Percentiles rank a stretch among this genome's conserved stretches.
phyloP scores from a whole-genome alignment of 2,888 invertebrate species.

The Automeris io region DNA sequence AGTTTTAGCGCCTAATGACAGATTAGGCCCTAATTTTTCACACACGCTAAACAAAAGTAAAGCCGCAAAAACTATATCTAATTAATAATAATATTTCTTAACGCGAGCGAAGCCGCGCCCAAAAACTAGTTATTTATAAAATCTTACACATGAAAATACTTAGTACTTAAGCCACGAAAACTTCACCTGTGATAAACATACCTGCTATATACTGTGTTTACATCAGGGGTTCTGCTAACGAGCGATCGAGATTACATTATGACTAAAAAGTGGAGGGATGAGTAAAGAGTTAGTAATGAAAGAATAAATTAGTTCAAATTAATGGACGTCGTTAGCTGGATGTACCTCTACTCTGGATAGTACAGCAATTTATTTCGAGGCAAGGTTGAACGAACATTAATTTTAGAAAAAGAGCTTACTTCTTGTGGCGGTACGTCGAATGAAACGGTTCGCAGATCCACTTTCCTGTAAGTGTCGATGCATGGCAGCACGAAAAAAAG shows the following conservation, averaged over 20 bases:
- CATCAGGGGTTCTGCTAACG: no score
- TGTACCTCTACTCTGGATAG: not conserved
- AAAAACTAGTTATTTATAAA: no score
- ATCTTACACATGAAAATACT: no score
- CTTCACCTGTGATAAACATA: no score
- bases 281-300: conserved; percentile 1
- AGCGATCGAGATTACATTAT: not conserved
- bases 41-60: no score
- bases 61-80: no score
- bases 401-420: conserved; percentile 64
- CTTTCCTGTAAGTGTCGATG: conserved; percentile 93
- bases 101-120: no score
- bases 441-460: conserved; percentile 94
- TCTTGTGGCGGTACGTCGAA: conserved; percentile 98
- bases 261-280: conserved; percentile 1
- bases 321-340: not conserved
- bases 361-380: not conserved
- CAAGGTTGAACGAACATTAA: not conserved
- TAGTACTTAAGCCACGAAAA: no score
- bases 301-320: conserved; percentile 1
- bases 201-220: no score
- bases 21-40: no score
- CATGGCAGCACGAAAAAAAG: conserved; percentile 97
- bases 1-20: no score
- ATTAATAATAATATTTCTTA: no score